These are phyloP conservation scores for Indri indri DNA, from an alignment of 2,113 vertebrate species.

Conservation along the genomic window DNA sequence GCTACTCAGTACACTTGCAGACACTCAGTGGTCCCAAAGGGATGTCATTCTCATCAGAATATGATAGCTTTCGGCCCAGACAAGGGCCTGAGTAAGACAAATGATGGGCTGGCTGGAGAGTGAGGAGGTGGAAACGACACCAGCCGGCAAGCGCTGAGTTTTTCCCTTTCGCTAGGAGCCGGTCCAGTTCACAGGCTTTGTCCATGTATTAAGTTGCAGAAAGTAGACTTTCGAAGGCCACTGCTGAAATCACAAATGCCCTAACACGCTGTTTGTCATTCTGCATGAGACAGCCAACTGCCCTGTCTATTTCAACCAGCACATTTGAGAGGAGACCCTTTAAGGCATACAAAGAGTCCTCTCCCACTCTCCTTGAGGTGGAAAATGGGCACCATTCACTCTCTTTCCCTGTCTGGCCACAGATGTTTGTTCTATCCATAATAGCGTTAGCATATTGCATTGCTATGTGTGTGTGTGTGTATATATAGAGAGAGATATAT, in stretches of 20 bases:
- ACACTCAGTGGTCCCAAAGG: not conserved
- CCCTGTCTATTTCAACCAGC: not conserved
- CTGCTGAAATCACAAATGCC: not conserved
- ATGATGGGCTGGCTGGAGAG: not conserved
- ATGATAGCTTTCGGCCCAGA: not conserved
- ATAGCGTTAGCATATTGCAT: not conserved
- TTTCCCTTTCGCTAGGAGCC: not conserved
- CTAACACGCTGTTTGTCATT: not conserved
- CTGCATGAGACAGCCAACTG: not conserved
- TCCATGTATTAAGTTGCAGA: not conserved
- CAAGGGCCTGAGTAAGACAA: slow-evolving; percentile 13
- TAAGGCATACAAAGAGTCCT: not conserved
- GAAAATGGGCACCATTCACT: not conserved
- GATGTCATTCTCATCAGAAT: slow-evolving; percentile 49
- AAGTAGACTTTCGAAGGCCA: not conserved
- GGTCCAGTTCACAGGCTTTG: not conserved
- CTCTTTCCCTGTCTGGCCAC: not conserved
- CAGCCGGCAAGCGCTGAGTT: not conserved
- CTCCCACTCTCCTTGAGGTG: not conserved
- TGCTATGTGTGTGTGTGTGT: not conserved
- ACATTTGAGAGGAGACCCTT: not conserved
- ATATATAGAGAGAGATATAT: too few relatives aligned
- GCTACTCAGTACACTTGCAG: not conserved
- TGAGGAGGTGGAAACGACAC: not conserved
- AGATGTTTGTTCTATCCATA: not conserved